Evolutionary conservation across 2,113 vertebrate genomes (phyloP), one percentile per base, ranked within the genome.

Genomic region (Clupea harengus): DNA sequence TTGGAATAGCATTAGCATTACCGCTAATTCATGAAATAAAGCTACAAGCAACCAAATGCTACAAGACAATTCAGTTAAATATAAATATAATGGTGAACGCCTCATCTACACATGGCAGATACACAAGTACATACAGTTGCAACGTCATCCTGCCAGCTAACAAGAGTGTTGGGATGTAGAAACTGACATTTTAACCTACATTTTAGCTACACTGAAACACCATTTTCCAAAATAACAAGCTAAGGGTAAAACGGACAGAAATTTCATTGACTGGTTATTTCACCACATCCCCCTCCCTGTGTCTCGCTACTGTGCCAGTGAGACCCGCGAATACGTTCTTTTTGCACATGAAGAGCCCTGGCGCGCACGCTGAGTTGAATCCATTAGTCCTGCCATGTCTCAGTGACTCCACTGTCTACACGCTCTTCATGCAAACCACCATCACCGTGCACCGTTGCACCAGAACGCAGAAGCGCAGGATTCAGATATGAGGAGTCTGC

Each of bases 351-450:
- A 93, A 90, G 92, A 90, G 89, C 87, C 85, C 90, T 90, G 91
- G 90, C 90, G 90, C 28, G 39, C 72, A 82, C 86, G 86, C 57
- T 25, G 49, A 83, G 67, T 89, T 84, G 91, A 92, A 93, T 93
- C 92, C 91, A 93, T 94, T 94, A 94, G 91, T 89, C 88, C 67
- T 81, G 92, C 90, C 88, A 91, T 91, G 92, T 93, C 89, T 92
- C 92, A 90, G 89, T 91, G 92, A 90, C 88, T 92, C 91, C 91
- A 90, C 92, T 93, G 93, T 94, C 93, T 93, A 11, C 91, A 92
- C 88, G 88, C 86, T 32, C 52, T 28, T 52, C 72, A 44, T 64
- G 54, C 84, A 54, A 52, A 9, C n/a, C 60, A 6, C 60, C 60
- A 10, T 22, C 28, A 32, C 64, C 28, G 15, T 10, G n/a, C 64